Evolutionary conservation across 64 coral and sea anemone genomes (phyloP).

Genomic region (Stichodactyla helianthus): DNA sequence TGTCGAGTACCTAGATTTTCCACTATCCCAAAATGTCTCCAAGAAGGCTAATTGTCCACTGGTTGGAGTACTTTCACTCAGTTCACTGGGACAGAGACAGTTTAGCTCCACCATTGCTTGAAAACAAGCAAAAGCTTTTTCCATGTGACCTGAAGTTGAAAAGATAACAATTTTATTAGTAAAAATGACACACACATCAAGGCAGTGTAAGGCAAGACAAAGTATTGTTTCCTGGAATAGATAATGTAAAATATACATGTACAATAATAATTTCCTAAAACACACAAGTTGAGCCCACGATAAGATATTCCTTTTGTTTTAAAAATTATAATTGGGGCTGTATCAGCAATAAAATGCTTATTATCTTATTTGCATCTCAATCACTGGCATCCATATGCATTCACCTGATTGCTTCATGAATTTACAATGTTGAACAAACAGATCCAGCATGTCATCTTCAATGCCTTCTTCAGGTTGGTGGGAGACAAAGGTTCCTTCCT

Average conservation of each 20-base stretch:
- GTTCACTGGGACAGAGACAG: conserved; percentile 69
- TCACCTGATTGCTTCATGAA: conserved; percentile 93
- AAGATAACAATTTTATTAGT: neutral
- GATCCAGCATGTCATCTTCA: conserved; percentile 75
- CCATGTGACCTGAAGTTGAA: conserved; percentile 71
- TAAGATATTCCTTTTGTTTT: too few relatives aligned
- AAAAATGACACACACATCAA: too few relatives aligned
- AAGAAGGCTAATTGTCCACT: conserved; percentile 58
- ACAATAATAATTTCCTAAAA: too few relatives aligned
- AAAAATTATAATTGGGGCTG: too few relatives aligned
- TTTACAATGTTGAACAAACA: conserved; percentile 80
- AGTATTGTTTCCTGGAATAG: too few relatives aligned
- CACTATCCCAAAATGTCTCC: conserved; percentile 98
- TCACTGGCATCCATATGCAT: neutral
- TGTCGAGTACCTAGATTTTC: conserved; percentile 70
- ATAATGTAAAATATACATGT: too few relatives aligned
- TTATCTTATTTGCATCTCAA: too few relatives aligned
- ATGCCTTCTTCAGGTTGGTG: conserved; percentile 69
- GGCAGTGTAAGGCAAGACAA: too few relatives aligned
- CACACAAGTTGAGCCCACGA: too few relatives aligned
- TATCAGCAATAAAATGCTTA: too few relatives aligned
- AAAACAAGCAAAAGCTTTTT: conserved; percentile 81
- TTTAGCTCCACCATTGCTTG: conserved; percentile 82
- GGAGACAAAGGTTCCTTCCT: conserved; percentile 77
- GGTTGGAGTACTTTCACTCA: conserved; percentile 38